Conservation (phyloP, 1,140 invertebrate species). For the Drosophila sproati region DNA sequence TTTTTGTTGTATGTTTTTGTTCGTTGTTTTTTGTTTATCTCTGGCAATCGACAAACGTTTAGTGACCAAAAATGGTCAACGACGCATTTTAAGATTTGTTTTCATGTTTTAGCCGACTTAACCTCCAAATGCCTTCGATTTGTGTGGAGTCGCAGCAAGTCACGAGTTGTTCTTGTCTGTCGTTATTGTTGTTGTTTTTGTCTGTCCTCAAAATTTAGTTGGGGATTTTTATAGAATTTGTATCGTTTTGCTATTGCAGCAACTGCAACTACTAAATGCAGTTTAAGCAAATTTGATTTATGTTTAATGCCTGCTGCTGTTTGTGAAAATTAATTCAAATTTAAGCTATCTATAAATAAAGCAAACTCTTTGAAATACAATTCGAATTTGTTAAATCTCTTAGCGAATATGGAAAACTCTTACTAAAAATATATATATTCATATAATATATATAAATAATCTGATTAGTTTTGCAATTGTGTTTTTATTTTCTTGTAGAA, state of each 20-base stretch:
- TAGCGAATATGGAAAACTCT: too few relatives aligned
- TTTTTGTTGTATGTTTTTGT: constrained; percentile 18
- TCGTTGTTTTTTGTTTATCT: constrained; percentile 61
- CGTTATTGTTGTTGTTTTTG: not conserved
- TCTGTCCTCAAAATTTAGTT: constrained; percentile 28
- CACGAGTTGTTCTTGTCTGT: constrained; percentile 38
- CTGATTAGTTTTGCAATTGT: too few relatives aligned
- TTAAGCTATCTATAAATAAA: not conserved
- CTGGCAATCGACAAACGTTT: constrained; percentile 50
- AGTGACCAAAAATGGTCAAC: constrained; percentile 60
- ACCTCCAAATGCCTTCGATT: constrained; percentile 55
- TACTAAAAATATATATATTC: too few relatives aligned
- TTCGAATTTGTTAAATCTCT: too few relatives aligned
- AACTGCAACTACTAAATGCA: not conserved
- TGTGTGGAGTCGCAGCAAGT: constrained; percentile 12
- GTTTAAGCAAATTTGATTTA: not conserved
- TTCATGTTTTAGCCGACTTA: constrained; percentile 40
- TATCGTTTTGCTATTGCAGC: not conserved
- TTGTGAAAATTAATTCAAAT: not conserved
- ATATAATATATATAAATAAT: too few relatives aligned
- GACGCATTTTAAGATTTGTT: constrained; percentile 56
- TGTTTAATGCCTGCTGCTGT: not conserved
- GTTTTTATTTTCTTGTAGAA: too few relatives aligned
- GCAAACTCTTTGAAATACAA: too few relatives aligned
- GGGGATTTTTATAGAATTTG: constrained; percentile 10